Evolutionary conservation across 2,888 invertebrate genomes (phyloP), one percentile per base, ranked within the genome.

Genomic region (Leptogaster cylindrica): DNA sequence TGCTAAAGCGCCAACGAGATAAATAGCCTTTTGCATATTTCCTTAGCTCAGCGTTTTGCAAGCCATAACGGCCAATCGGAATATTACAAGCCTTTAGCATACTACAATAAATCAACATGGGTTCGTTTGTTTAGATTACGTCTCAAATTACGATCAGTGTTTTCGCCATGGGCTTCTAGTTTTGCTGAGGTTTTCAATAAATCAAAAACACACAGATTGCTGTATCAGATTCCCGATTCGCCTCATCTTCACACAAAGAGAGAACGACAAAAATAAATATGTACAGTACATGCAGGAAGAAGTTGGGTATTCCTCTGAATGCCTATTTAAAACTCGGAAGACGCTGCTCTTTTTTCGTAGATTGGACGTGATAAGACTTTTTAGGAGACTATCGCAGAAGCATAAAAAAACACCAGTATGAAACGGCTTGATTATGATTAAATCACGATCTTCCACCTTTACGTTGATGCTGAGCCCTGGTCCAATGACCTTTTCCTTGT

Each of bases 261-360:
- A n/a, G n/a, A n/a, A n/a, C n/a, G n/a, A n/a, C n/a, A n/a, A n/a
- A n/a, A n/a, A n/a, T n/a, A n/a, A n/a, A n/a, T 55, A 55, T 23
- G 23, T 23, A 3, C 39, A 12, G n/a, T n/a, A n/a, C n/a, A n/a
- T n/a, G n/a, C n/a, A n/a, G n/a, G 16, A 55, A 14, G 39, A 18
- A 55, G 36, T 55, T 20, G 10, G 41, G 16, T 10, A 41, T 36
- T 36, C 36, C 36, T 20, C 12, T 25, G 18, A 10, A 7, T 41
- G 39, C 20, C 55, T 55, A 55, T 55, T 55, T 55, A 55, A 55
- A 55, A 39, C 33, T 41, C 18, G 36, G 36, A 55, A 33, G 52
- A 52, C 33, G 39, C 23, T 28, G 55, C 23, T 55, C 33, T 10
- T 55, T 12, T 55, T 20, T 55, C 23, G 31, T 33, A 55, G 55